These are phyloP conservation scores for Macropus fuliginosus DNA, from an alignment of 2,797 vertebrate species.

Conservation along the genomic window DNA sequence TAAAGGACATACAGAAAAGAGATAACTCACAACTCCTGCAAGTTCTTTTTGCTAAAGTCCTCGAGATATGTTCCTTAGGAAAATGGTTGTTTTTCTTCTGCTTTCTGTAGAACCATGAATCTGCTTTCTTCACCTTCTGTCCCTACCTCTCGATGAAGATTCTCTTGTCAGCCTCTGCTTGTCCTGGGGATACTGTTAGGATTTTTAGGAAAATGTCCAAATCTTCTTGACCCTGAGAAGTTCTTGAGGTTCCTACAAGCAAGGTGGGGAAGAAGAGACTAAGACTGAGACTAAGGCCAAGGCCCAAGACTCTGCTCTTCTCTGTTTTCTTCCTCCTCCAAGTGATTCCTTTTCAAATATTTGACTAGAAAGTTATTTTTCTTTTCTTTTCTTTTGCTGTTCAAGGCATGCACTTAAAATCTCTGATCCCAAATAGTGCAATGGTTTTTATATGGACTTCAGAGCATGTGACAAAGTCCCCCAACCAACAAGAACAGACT, in stretches of 20 bases:
- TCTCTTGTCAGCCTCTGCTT: not conserved
- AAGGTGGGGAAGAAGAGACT: not conserved
- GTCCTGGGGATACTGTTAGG: not conserved
- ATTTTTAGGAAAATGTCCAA: not conserved
- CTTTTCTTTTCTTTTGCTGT: not conserved
- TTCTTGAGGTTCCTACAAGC: not conserved
- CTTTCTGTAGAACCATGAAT: not conserved
- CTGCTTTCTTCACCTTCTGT: not conserved
- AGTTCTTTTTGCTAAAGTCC: not conserved
- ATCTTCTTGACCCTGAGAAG: not conserved
- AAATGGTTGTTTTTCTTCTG: not conserved
- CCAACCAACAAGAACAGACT: not conserved
- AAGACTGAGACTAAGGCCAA: not conserved
- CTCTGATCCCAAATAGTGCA: not conserved
- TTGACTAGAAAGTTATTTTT: not conserved
- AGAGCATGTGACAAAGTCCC: not conserved
- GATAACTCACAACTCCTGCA: not conserved
- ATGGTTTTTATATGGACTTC: not conserved
- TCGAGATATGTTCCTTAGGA: not conserved
- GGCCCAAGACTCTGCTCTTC: not conserved
- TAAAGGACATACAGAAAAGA: not conserved
- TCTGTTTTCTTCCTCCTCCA: not conserved
- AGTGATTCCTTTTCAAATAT: not conserved
- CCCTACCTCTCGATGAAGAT: not conserved
- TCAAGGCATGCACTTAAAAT: not conserved